These are phyloP conservation scores for Hippocampus mohnikei DNA, from an alignment of 2,113 vertebrate species.

Conservation along the genomic window DNA sequence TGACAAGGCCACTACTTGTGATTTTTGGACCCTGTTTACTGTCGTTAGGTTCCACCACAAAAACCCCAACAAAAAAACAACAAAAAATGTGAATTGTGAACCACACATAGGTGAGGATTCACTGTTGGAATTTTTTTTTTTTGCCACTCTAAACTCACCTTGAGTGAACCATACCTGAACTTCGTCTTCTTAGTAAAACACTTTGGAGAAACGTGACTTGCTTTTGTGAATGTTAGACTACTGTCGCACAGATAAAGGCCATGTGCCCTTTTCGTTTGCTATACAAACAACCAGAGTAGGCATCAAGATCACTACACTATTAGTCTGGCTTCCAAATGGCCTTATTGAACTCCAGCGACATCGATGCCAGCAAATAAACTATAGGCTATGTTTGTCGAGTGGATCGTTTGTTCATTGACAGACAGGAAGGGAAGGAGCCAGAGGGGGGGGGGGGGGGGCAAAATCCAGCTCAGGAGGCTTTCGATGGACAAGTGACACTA, in stretches of 20 bases:
- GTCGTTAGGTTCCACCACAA: too few species aligned
- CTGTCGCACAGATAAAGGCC: slow-evolving; percentile 32
- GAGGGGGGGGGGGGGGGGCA: not conserved
- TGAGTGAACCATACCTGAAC: too few species aligned
- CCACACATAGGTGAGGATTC: too few species aligned
- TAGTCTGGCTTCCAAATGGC: slow-evolving; percentile 15
- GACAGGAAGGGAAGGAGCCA: slow-evolving; percentile 7
- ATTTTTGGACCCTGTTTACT: too few species aligned
- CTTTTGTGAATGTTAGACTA: slow-evolving; percentile 21
- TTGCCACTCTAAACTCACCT: too few species aligned
- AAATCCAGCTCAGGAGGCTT: slow-evolving; percentile 10
- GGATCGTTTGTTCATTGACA: slow-evolving; percentile 17
- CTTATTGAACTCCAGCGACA: slow-evolving; percentile 14
- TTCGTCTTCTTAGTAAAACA: not conserved
- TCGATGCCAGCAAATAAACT: slow-evolving; percentile 9
- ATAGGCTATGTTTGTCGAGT: slow-evolving; percentile 35
- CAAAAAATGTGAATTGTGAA: too few species aligned
- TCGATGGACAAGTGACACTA: slow-evolving; percentile 12
- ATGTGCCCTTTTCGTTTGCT: slow-evolving; percentile 14
- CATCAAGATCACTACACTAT: slow-evolving; percentile 30
- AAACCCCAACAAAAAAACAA: too few species aligned
- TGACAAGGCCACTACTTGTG: too few species aligned
- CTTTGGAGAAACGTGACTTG: not conserved
- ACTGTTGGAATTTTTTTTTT: too few species aligned
- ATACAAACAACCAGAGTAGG: slow-evolving; percentile 28